These are phyloP conservation scores for Littorina saxatilis DNA, from an alignment of 1,140 invertebrate species.

Conservation along the genomic window DNA sequence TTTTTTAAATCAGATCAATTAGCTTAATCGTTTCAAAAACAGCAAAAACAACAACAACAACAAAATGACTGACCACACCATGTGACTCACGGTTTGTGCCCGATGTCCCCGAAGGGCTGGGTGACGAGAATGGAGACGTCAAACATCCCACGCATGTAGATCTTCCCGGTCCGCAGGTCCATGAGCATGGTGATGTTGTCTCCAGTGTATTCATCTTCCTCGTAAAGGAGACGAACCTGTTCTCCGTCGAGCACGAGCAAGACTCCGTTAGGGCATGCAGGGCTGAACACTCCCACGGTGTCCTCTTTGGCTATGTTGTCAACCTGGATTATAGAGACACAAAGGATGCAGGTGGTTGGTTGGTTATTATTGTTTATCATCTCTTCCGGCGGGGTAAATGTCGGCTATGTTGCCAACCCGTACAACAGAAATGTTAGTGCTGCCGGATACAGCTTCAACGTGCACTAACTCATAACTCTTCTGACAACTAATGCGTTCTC, in stretches of 20 bases:
- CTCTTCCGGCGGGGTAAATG: too few relatives aligned
- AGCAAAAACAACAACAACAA: too few relatives aligned
- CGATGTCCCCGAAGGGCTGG: slow-evolving; percentile 2
- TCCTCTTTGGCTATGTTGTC: slow-evolving; percentile 38
- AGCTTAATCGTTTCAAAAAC: too few relatives aligned
- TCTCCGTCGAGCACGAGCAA: slow-evolving; percentile 43
- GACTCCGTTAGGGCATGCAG: slow-evolving; percentile 53
- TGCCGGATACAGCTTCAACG: too few relatives aligned
- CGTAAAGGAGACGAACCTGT: slow-evolving; percentile 48
- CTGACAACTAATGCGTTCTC: too few relatives aligned
- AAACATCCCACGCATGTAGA: not conserved
- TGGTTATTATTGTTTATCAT: too few relatives aligned
- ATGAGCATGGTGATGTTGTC: slow-evolving; percentile 23
- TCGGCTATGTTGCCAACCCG: too few relatives aligned
- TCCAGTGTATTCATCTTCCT: not conserved
- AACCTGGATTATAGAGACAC: slow-evolving; percentile 32
- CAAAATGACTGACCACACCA: not conserved
- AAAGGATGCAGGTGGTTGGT: too few relatives aligned
- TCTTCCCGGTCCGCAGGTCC: slow-evolving; percentile 22
- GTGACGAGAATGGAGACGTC: slow-evolving; percentile 12
- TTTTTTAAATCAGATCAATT: too few relatives aligned
- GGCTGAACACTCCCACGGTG: not conserved
- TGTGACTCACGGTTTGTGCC: slow-evolving; percentile 4
- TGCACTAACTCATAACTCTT: too few relatives aligned
- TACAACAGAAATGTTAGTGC: too few relatives aligned